Evolutionary conservation across 2,888 invertebrate genomes (phyloP).

Genomic region (Hyppa rectilinea): DNA sequence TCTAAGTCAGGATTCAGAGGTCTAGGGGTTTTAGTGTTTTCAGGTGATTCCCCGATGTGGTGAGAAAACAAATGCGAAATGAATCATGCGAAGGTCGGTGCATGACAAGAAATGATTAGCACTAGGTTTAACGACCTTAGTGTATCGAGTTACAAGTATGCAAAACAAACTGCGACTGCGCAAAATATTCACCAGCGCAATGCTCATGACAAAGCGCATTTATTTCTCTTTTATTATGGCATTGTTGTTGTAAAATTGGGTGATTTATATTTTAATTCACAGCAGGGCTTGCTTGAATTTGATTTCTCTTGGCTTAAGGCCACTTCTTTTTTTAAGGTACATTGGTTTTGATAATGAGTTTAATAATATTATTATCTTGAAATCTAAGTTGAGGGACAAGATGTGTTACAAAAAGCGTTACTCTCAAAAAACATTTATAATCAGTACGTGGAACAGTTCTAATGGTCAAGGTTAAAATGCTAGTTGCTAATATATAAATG

Average conservation of each 20-base stretch:
- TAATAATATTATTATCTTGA: too few relatives aligned
- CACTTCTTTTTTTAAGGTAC: neutral
- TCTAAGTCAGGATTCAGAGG: neutral
- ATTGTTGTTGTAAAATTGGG: conserved; percentile 51
- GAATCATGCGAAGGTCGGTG: conserved; percentile 42
- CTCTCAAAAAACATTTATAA: too few relatives aligned
- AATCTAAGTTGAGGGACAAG: too few relatives aligned
- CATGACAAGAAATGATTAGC: conserved; percentile 53
- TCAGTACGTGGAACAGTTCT: too few relatives aligned
- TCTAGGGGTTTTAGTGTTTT: neutral
- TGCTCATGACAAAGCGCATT: conserved; percentile 49
- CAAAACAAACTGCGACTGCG: conserved; percentile 45
- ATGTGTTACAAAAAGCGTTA: too few relatives aligned
- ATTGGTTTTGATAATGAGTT: too few relatives aligned
- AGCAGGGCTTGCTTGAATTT: neutral
- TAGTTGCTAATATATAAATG: too few relatives aligned
- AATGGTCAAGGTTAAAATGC: too few relatives aligned
- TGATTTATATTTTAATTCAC: conserved; percentile 43
- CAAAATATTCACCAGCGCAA: conserved; percentile 46
- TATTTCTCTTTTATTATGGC: conserved; percentile 51
- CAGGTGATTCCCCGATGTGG: conserved; percentile 33
- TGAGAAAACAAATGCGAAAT: conserved; percentile 25
- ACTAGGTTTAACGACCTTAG: conserved; percentile 37
- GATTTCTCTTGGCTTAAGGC: neutral
- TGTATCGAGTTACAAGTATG: conserved; percentile 60